These are phyloP conservation scores for Sebastolobus alascanus DNA, from an alignment of 2,797 vertebrate species.

Conservation along the genomic window DNA sequence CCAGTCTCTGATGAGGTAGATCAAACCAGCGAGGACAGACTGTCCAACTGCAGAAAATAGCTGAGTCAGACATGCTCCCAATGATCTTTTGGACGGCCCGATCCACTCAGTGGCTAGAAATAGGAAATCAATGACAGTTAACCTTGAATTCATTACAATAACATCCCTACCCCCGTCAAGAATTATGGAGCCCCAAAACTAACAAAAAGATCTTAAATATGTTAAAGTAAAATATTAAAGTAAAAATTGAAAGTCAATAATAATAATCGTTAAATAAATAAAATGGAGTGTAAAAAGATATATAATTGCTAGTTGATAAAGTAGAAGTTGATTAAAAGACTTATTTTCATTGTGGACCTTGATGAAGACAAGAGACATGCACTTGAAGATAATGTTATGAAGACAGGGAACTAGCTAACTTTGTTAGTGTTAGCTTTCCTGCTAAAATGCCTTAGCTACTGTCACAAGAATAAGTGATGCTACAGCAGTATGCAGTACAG, in stretches of 20 bases:
- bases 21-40: conserved; percentile 81
- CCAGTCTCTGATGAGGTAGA: conserved; percentile 87
- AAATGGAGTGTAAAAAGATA: too few species aligned
- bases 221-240: too few species aligned
- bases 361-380: too few species aligned
- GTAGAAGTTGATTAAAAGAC: too few species aligned
- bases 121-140: conserved; percentile 1
- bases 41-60: conserved; percentile 77
- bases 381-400: too few species aligned
- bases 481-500: not conserved
- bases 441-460: not conserved
- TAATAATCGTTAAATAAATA: too few species aligned
- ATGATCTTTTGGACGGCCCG: conserved; percentile 82
- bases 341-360: too few species aligned
- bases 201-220: not conserved
- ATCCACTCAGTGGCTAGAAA: conserved; percentile 89
- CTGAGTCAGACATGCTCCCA: conserved; percentile 80
- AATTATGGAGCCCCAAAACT: not conserved
- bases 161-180: not conserved
- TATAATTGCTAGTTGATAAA: too few species aligned
- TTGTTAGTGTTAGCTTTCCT: not conserved
- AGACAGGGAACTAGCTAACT: too few species aligned
- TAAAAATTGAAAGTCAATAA: too few species aligned
- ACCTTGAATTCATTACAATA: not conserved
- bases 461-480: not conserved